Conservation (phyloP, 2,888 invertebrate species). For the Tenthredo livida region DNA sequence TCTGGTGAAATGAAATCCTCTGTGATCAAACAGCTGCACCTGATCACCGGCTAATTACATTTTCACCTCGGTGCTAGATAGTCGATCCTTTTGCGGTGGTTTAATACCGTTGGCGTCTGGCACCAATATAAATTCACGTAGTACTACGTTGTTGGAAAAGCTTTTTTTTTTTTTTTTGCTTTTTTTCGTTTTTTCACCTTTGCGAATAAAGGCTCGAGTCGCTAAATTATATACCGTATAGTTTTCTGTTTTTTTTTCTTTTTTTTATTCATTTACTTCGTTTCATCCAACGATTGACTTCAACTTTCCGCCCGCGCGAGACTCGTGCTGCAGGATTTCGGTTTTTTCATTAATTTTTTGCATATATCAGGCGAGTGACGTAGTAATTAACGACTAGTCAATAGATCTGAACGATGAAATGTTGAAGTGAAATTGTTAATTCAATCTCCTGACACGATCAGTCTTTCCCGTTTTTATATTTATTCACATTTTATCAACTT, state of each 20-base stretch:
- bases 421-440: neutral
- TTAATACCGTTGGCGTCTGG: conserved; percentile 43
- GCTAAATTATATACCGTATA: neutral
- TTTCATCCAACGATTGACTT: neutral
- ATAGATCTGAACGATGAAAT: neutral
- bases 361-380: neutral
- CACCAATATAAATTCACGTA: neutral
- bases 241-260: neutral
- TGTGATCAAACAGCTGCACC: conserved; percentile 62
- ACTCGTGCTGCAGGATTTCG: neutral
- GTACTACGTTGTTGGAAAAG: neutral
- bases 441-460: neutral
- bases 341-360: neutral
- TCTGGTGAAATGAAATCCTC: conserved; percentile 52
- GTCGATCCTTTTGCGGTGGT: conserved; percentile 52
- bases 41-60: conserved; percentile 63
- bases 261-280: too few relatives aligned
- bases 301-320: neutral
- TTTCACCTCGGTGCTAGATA: conserved; percentile 57
- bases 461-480: too few relatives aligned
- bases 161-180: too few relatives aligned
- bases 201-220: neutral
- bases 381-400: conserved; percentile 11
- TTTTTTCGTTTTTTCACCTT: neutral
- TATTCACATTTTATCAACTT: neutral